These are phyloP conservation scores for Macrocentrus cingulum DNA, from an alignment of 1,140 invertebrate species.

Conservation along the genomic window DNA sequence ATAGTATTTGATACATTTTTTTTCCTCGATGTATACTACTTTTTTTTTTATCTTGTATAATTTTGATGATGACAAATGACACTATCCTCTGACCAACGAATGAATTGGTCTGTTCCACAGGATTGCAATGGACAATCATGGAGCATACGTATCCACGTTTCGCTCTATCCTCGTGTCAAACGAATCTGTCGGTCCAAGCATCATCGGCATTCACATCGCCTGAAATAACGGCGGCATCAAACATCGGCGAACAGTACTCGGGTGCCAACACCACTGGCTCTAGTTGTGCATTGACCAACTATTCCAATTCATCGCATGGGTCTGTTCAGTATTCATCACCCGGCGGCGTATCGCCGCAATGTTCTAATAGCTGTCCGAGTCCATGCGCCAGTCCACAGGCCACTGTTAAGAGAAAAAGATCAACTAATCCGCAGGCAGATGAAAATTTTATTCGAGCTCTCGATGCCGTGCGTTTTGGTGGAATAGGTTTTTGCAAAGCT, in stretches of 20 bases:
- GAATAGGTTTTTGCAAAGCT: constrained; percentile 82
- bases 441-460: constrained; percentile 77
- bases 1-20: too few species aligned
- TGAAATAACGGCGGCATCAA: constrained; percentile 51
- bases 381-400: constrained; percentile 54
- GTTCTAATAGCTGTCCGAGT: constrained; percentile 48
- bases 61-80: neutral
- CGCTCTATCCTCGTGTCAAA: constrained; percentile 63
- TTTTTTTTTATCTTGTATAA: neutral
- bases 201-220: constrained; percentile 53
- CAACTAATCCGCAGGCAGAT: constrained; percentile 72
- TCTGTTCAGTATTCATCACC: constrained; percentile 25
- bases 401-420: constrained; percentile 62
- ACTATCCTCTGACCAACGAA: constrained; percentile 32
- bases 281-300: constrained; percentile 47
- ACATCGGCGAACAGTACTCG: constrained; percentile 49
- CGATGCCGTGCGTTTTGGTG: constrained; percentile 77
- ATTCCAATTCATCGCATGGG: constrained; percentile 43
- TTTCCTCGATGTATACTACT: neutral
- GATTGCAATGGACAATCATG: constrained; percentile 72
- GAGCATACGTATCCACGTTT: constrained; percentile 68
- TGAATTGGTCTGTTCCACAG: constrained; percentile 61
- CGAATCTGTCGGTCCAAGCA: constrained; percentile 60
- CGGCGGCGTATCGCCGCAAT: constrained; percentile 44
- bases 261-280: constrained; percentile 43